A percentile compares a stretch with the other conserved stretches of the same genome.
Conservation (phyloP, 2,797 vertebrate species). For the Sebastolobus altivelis region DNA sequence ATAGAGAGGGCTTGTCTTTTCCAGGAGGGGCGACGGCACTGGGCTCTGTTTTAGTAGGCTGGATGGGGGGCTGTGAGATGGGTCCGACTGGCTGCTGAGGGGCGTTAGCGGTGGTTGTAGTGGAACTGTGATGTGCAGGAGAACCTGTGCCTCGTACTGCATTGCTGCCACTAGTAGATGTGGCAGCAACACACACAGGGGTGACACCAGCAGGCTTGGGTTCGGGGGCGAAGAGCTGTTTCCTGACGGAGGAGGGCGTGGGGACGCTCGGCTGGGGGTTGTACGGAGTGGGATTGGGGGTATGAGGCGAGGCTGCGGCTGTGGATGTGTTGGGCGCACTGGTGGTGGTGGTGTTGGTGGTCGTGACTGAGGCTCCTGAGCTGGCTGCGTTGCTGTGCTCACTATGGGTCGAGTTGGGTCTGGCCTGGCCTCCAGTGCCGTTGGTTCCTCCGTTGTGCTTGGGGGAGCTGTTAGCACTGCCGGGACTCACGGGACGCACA, state of each 20-base stretch:
- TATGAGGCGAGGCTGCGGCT: constrained; percentile 67
- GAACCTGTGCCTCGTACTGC: constrained; percentile 77
- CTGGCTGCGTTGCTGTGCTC: constrained; percentile 82
- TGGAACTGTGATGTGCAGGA: constrained; percentile 85
- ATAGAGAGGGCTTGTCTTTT: constrained; percentile 88
- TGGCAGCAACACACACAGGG: constrained; percentile 81
- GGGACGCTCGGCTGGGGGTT: constrained; percentile 87
- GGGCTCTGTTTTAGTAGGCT: constrained; percentile 87
- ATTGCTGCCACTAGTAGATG: constrained; percentile 73
- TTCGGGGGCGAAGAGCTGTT: constrained; percentile 93
- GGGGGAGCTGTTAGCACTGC: constrained; percentile 95
- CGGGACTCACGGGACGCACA: constrained; percentile 96
- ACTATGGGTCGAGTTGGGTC: constrained; percentile 78
- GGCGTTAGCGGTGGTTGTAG: constrained; percentile 80
- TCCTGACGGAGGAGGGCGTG: constrained; percentile 94
- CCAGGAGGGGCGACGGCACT: constrained; percentile 79
- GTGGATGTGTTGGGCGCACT: constrained; percentile 85
- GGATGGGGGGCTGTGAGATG: constrained; percentile 80
- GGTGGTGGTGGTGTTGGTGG: constrained; percentile 81
- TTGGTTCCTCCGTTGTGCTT: constrained; percentile 90
- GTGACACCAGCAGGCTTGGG: constrained; percentile 85
- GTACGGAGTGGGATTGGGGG: constrained; percentile 78
- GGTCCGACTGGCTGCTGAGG: constrained; percentile 85
- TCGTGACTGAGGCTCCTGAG: constrained; percentile 79
- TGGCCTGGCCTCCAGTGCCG: constrained; percentile 59